phyloP scores from a whole-genome alignment of 1,140 invertebrate genomes.

The Rhynchophorus ferrugineus region DNA sequence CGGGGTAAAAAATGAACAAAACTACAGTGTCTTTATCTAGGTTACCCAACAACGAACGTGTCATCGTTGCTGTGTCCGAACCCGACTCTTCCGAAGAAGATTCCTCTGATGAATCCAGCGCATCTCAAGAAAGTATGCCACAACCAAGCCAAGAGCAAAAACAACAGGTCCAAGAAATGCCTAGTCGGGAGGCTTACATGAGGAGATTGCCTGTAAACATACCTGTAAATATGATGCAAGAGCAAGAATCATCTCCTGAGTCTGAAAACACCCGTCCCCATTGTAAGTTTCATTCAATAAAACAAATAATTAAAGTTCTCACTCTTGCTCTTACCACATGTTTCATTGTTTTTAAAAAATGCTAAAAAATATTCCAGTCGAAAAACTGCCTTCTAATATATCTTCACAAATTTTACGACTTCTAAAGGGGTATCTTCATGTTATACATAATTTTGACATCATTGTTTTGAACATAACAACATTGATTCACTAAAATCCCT shows the following conservation, averaged over 20 bases:
- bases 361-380: too few species aligned
- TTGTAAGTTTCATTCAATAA: conserved; percentile 42
- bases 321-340: too few species aligned
- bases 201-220: conserved; percentile 46
- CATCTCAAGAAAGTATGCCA: conserved; percentile 27
- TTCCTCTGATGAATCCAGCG: conserved; percentile 13
- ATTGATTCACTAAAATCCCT: too few species aligned
- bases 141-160: conserved; percentile 31
- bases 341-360: too few species aligned
- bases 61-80: conserved; percentile 35
- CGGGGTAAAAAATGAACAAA: too few species aligned
- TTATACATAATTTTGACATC: too few species aligned
- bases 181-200: conserved; percentile 44
- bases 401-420: too few species aligned
- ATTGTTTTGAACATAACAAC: too few species aligned
- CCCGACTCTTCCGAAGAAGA: conserved; percentile 30
- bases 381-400: too few species aligned
- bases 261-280: conserved; percentile 49
- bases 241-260: conserved; percentile 39
- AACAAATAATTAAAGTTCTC: background rate
- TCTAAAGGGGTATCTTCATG: too few species aligned
- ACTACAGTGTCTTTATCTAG: too few species aligned
- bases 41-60: conserved; percentile 40
- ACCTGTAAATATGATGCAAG: conserved; percentile 49
- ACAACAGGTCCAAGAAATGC: conserved; percentile 42